phyloP scores from a whole-genome alignment of 2,797 vertebrate genomes.

The Labeo calbasu region DNA sequence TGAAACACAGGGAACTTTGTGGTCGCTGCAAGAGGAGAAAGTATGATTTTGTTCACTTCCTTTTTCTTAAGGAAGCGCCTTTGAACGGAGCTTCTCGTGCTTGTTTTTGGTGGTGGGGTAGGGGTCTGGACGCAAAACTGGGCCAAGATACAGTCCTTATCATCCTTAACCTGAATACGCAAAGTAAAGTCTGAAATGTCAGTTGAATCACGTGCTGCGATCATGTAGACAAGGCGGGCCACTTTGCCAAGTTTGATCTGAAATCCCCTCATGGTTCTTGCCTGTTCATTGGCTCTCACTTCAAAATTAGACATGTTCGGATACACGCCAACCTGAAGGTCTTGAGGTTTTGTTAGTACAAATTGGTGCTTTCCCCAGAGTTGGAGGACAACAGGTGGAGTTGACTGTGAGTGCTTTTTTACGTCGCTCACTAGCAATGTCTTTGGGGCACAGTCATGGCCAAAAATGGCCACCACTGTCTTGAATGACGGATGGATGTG shows the following conservation, averaged over 20 bases:
- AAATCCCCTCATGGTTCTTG: conserved; percentile 86
- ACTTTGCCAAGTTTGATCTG: conserved; percentile 96
- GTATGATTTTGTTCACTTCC: conserved; percentile 89
- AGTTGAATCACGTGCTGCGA: conserved; percentile 79
- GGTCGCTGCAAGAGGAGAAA: conserved; percentile 87
- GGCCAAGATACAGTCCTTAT: conserved; percentile 85
- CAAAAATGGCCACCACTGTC: conserved; percentile 91
- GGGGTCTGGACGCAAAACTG: conserved; percentile 97
- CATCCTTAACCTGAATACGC: conserved; percentile 90
- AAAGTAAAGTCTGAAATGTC: conserved; percentile 92
- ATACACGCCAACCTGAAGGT: conserved; percentile 89
- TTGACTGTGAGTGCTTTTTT: conserved; percentile 79
- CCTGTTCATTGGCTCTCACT: conserved; percentile 84
- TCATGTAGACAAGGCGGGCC: conserved; percentile 88
- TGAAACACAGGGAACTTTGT: conserved; percentile 91
- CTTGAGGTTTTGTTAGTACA: conserved; percentile 85
- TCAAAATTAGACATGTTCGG: conserved; percentile 94
- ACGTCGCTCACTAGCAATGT: conserved; percentile 88
- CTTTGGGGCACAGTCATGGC: conserved; percentile 93
- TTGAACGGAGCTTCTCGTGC: conserved; percentile 81
- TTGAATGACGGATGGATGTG: conserved; percentile 97
- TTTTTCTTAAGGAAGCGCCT: conserved; percentile 96
- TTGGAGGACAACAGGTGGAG: conserved; percentile 87
- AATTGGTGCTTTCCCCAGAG: conserved; percentile 98
- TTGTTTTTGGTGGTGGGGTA: conserved; percentile 86